These are phyloP conservation scores for Cheilosia pagana DNA, from an alignment of 2,888 invertebrate genomes.

Conservation along the genomic window DNA sequence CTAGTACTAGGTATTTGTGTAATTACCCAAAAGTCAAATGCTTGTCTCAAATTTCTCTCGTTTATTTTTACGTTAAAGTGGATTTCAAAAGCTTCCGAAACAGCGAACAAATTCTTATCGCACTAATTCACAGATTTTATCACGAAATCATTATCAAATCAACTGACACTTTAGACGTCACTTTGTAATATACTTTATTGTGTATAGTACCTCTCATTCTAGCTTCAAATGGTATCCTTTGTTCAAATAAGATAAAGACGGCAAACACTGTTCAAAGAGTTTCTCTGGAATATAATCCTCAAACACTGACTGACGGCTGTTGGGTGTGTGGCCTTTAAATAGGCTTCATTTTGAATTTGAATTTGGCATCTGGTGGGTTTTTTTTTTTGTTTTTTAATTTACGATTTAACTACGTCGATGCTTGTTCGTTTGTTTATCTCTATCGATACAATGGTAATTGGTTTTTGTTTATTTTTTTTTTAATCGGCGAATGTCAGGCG, in stretches of 20 bases:
- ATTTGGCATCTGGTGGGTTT: slow-evolving; percentile 12
- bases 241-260: neutral
- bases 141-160: neutral
- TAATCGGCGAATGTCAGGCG: neutral
- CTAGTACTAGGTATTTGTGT: no score
- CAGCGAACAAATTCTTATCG: neutral
- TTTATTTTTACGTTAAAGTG: no score
- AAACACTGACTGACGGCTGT: slow-evolving; percentile 49
- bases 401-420: slow-evolving; percentile 10
- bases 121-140: neutral
- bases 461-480: slow-evolving; percentile 2
- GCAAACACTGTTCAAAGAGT: neutral
- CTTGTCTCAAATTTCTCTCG: no score
- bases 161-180: neutral
- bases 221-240: neutral
- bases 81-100: no score
- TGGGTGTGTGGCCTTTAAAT: slow-evolving; percentile 52
- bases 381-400: slow-evolving; percentile 33
- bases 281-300: slow-evolving; percentile 19
- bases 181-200: neutral
- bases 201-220: slow-evolving; percentile 3
- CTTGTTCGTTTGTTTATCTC: slow-evolving; percentile 44
- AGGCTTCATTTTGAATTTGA: slow-evolving; percentile 33
- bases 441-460: slow-evolving; percentile 30
- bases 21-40: no score